These are phyloP conservation scores for Petrosia ficiformis DNA, from an alignment of 37 sponge, comb jelly and placozoan species.

Conservation along the genomic window DNA sequence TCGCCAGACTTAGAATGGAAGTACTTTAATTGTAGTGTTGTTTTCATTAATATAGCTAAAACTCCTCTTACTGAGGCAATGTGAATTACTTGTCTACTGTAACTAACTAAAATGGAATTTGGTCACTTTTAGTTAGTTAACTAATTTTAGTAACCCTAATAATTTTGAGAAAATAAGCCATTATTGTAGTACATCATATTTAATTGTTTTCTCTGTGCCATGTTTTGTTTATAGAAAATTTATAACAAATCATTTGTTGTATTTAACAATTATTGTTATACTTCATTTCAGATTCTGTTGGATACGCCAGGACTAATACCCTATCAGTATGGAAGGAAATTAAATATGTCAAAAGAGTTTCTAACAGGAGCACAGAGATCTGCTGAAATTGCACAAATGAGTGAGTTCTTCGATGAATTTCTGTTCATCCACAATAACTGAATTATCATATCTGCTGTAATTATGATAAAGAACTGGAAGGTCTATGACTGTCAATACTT, in stretches of 20 bases:
- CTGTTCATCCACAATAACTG: background rate
- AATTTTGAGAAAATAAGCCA: no score
- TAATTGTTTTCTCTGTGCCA: constrained; percentile 3
- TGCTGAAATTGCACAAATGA: constrained; percentile 61
- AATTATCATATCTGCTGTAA: no score
- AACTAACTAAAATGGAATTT: no score
- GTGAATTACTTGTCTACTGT: no score
- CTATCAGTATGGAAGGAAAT: constrained; percentile 46
- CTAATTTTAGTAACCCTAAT: no score
- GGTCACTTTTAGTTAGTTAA: no score
- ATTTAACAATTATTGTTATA: background rate
- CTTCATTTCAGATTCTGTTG: constrained; percentile 42
- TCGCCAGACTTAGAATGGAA: no score
- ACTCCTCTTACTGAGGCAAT: no score
- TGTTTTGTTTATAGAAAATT: background rate
- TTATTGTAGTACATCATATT: background rate
- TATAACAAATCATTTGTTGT: background rate
- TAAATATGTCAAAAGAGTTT: constrained; percentile 57
- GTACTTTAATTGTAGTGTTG: no score
- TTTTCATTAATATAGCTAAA: no score
- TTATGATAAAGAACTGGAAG: no score
- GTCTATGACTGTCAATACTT: background rate
- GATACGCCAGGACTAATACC: constrained; percentile 80
- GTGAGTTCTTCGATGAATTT: constrained; percentile 25
- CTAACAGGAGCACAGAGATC: constrained; percentile 55